These are phyloP conservation scores for Plebejus argus DNA, from an alignment of 2,888 invertebrate species.

Conservation along the genomic window DNA sequence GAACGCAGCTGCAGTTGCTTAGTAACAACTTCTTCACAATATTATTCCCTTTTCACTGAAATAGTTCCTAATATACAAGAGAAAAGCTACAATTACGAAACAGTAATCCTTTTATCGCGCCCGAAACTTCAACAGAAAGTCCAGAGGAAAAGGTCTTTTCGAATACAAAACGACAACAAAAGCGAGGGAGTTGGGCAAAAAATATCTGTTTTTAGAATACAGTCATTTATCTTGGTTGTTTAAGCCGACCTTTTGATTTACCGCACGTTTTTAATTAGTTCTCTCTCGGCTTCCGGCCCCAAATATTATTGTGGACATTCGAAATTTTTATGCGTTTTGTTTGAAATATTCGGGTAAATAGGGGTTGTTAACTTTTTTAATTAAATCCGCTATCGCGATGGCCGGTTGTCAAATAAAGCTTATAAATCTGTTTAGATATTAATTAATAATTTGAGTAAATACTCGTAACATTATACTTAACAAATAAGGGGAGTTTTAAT, in stretches of 20 bases:
- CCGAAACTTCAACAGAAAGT: not conserved
- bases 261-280: constrained; percentile 66
- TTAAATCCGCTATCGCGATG: constrained; percentile 2
- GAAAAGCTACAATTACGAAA: constrained; percentile 10
- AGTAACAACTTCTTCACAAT: not conserved
- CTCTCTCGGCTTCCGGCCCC: constrained; percentile 47
- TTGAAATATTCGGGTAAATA: constrained; percentile 23
- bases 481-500: too few relatives aligned
- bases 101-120: not conserved
- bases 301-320: constrained; percentile 37
- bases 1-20: not conserved
- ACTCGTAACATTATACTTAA: not conserved
- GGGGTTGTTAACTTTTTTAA: constrained; percentile 8
- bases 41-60: not conserved
- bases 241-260: constrained; percentile 58
- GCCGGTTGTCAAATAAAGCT: not conserved
- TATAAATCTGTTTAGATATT: not conserved
- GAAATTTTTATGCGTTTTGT: constrained; percentile 29
- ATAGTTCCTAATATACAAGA: not conserved
- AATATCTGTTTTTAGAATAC: constrained; percentile 52
- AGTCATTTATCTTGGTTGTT: constrained; percentile 70
- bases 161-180: constrained; percentile 8
- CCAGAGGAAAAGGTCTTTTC: constrained; percentile 18
- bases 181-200: constrained; percentile 41
- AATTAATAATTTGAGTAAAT: not conserved